Evolutionary conservation across 92 coral and sea anemone genomes (phyloP), one percentile per base, ranked within the genome.

Genomic region (Porites lobata): DNA sequence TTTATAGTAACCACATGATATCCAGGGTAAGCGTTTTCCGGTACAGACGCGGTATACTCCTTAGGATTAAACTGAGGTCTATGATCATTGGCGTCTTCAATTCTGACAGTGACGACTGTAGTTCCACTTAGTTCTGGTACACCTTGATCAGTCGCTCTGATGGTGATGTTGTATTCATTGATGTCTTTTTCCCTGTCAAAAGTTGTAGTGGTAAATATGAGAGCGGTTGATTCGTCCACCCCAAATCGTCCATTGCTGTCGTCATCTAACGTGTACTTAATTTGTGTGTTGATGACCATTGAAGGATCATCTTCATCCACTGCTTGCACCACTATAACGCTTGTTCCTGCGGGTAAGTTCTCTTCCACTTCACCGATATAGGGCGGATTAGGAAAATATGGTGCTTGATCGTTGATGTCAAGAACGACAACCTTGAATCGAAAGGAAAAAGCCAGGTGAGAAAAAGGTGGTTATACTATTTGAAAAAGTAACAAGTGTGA

Each of bases 81-180:
- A 79, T 91, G 95, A 78, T 96, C 99, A 70, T 96, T 95, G 15
- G 77, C 80, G 72, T 96, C 99, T 58, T 10, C 68, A 21, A 96
- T 83, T 70, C 86, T 51, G 56, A 96, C 89, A 7, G 84, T 79
- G 9, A 91, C 96, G 12, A 69, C 32, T 4, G 94, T 86, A 10
- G 96, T 92, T 71, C 88, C 87, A 43, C 86, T 90, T 3, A 90
- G 93, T 1, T 86, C 90, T 8, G 96, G 98, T 1, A 51, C 26
- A 0, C 98, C 99, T 38, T 92, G 89, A 72, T 96, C 99, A 21
- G 94, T 91, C 8, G 97, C 99, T 57, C 94, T 90, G 18, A 96
- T 93, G 1, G 88, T 85, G 20, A 96, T 74, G 53, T 92, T 79
- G 71, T 89, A 92, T 51, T 88, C 90, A 3, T 86, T 78, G 6